Percentiles rank a stretch among this genome's conserved stretches.
phyloP scores from a whole-genome alignment of 2,113 vertebrate species.

The Protobothrops flavoviridis region DNA sequence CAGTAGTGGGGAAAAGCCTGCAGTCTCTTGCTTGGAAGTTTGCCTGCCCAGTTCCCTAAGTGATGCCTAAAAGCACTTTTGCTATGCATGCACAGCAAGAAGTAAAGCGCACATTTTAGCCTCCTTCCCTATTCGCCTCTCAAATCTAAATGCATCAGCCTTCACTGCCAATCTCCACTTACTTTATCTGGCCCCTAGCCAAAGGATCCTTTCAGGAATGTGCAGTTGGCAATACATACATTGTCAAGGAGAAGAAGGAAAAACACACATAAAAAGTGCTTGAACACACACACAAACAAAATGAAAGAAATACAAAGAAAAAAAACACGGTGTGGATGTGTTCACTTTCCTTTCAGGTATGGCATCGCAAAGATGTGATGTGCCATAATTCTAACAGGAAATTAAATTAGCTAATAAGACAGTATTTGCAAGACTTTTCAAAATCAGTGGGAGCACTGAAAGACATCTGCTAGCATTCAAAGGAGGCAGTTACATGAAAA shows the following conservation, averaged over 20 bases:
- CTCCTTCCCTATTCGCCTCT: slow-evolving; percentile 42
- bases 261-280: neutral
- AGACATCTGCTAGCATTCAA: neutral
- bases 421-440: neutral
- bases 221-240: slow-evolving; percentile 25
- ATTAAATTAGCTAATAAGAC: neutral
- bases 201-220: slow-evolving; percentile 45
- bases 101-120: slow-evolving; percentile 30
- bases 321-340: neutral
- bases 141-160: slow-evolving; percentile 33
- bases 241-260: neutral
- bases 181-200: slow-evolving; percentile 54
- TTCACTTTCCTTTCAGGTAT: neutral
- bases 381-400: neutral
- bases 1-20: neutral
- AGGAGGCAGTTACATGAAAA: neutral
- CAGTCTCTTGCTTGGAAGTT: neutral
- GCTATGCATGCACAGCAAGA: neutral
- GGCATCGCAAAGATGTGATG: neutral
- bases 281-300: neutral
- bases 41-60: neutral
- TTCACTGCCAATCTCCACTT: slow-evolving; percentile 50
- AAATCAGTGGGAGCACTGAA: neutral
- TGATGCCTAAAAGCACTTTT: neutral
- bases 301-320: neutral